Conservation (phyloP, 2,113 vertebrate species). For the Salvelinus alpinus region DNA sequence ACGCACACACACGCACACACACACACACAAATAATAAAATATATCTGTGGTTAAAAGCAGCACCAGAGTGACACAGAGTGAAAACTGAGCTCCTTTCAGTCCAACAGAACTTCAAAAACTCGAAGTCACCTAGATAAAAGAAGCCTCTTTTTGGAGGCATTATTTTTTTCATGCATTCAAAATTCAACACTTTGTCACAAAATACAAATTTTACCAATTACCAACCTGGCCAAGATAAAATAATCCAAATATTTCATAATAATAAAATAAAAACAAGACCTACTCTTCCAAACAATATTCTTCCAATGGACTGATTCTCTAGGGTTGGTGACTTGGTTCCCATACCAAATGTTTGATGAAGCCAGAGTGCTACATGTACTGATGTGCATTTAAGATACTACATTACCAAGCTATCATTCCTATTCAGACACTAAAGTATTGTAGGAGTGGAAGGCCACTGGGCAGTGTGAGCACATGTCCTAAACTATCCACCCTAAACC, state of each 20-base stretch:
- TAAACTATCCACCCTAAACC: background rate
- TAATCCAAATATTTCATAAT: background rate
- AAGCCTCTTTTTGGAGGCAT: background rate
- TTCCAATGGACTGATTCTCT: background rate
- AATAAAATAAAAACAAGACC: background rate
- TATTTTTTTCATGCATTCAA: conserved; percentile 3
- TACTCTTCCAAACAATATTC: background rate
- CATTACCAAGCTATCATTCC: conserved; percentile 16
- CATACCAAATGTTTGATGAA: conserved; percentile 15
- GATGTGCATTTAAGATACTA: conserved; percentile 39
- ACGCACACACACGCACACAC: background rate
- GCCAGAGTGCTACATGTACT: conserved; percentile 61
- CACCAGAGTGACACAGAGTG: conserved; percentile 39
- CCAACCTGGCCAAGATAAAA: background rate
- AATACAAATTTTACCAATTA: background rate
- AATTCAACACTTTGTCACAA: background rate
- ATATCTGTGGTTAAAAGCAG: conserved; percentile 30
- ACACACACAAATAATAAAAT: background rate
- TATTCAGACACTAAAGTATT: conserved; percentile 17
- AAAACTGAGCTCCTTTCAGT: background rate
- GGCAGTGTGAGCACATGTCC: background rate
- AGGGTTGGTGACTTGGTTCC: background rate
- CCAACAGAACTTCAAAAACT: background rate
- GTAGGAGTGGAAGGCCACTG: conserved; percentile 35
- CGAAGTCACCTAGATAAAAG: background rate